A percentile compares a stretch with the other conserved stretches of the same genome.
Evolutionary conservation across 2,888 invertebrate genomes (phyloP).

Genomic region (Trachelus troglodyta): DNA sequence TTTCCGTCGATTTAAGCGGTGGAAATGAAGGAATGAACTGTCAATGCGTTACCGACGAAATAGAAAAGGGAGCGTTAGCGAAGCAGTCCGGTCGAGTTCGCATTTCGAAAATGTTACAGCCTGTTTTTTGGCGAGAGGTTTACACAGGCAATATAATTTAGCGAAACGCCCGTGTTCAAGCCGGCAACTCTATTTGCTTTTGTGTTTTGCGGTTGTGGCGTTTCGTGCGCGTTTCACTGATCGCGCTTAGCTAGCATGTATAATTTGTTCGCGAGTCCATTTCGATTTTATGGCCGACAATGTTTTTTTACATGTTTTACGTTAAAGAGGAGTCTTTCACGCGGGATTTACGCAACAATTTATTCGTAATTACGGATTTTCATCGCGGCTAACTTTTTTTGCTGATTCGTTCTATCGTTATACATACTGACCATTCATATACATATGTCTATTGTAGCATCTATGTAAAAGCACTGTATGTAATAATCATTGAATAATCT

Average conservation of each 20-base stretch:
- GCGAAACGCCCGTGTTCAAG: neutral
- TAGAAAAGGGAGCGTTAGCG: slow-evolving; percentile 13
- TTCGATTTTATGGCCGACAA: neutral
- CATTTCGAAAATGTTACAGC: neutral
- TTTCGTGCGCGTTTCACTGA: neutral
- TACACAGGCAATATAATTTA: neutral
- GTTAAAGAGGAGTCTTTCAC: neutral
- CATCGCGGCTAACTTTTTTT: neutral
- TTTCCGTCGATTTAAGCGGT: neutral
- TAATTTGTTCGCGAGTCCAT: neutral
- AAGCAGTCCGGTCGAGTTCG: neutral
- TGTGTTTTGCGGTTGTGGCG: neutral
- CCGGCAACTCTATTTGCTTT: neutral
- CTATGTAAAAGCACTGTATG: neutral
- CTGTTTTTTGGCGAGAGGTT: neutral
- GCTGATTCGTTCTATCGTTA: neutral
- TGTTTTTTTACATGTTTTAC: neutral
- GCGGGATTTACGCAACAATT: neutral
- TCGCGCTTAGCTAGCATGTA: neutral
- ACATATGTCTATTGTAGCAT: neutral
- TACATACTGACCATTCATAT: neutral
- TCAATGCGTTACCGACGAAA: slow-evolving; percentile 10
- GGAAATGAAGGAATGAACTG: slow-evolving; percentile 23
- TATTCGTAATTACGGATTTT: neutral
- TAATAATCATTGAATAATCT: neutral